phyloP scores from a whole-genome alignment of 2,888 invertebrate genomes.

The Rhagonycha lutea region DNA sequence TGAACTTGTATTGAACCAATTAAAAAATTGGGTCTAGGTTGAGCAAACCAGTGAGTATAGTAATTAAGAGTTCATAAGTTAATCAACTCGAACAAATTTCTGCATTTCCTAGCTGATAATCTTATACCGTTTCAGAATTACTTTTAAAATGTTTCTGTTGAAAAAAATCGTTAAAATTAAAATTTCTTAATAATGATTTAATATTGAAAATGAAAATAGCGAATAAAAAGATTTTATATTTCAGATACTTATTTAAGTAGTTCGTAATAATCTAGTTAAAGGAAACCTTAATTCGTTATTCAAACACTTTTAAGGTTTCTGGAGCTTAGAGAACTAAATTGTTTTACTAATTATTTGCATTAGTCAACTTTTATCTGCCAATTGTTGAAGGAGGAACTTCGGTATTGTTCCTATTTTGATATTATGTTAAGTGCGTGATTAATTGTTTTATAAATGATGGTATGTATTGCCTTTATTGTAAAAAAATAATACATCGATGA shows the following conservation, averaged over 20 bases:
- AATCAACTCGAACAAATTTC: neutral
- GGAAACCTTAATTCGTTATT: constrained; percentile 32
- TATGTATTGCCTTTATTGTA: neutral
- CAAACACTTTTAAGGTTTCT: constrained; percentile 34
- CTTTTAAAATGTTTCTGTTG: neutral
- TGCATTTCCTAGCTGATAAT: neutral
- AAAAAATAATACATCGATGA: too few species aligned
- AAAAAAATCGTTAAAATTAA: neutral
- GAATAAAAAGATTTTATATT: neutral
- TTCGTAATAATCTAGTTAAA: constrained; percentile 36
- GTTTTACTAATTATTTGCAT: constrained; percentile 14
- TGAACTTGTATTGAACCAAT: neutral
- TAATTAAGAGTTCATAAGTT: constrained; percentile 4
- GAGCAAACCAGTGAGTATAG: neutral
- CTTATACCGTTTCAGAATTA: neutral
- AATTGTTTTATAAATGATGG: neutral
- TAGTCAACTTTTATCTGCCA: constrained; percentile 8
- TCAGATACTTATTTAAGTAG: neutral
- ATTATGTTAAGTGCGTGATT: neutral
- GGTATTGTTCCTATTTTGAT: neutral
- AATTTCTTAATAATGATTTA: neutral
- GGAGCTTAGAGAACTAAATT: constrained; percentile 21
- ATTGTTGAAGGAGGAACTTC: neutral
- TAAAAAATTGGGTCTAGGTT: neutral
- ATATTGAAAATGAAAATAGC: neutral